Base-by-base conservation (phyloP, 2,113 vertebrate genomes). In the Centrocercus urophasianus region DNA sequence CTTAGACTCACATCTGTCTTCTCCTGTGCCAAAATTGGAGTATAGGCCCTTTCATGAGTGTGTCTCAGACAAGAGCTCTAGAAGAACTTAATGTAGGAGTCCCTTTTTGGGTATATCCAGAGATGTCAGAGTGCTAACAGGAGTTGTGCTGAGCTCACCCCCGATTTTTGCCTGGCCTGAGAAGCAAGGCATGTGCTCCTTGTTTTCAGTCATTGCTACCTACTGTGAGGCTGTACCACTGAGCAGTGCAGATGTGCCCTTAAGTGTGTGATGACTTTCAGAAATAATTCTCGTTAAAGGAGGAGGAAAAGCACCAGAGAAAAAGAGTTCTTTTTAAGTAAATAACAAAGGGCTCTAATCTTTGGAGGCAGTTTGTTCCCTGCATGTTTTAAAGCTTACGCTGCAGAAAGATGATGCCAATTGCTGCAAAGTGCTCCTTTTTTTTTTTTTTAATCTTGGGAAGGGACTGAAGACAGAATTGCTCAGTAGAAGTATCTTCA, bases 271-370 rank as follows among this genome's bases (percentile, higher is more conserved):
- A 36, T 72, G 65, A 5, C 16, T 56, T 52, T 71, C 50, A 83
- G 57, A 90, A 93, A 54, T 34, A 78, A 48, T 54, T 61, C 16
- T 78, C 36, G 65, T 84, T 84, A 90, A 79, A 70, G 8, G 61
- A 88, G 6, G 11, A 57, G 8, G 20, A 47, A 48, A 93, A 93
- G 38, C 27, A 76, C 5, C 4, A 74, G 34, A 52, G 20, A 10
- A 67, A 69, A 82, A 84, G n/a, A 50, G 25, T 8, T 74, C 4
- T 80, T 90, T 38, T 57, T n/a, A 79, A 95, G 70, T 57, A 59
- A 91, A 73, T 89, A 91, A 86, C 27, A 75, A 96, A 95, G 52
- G 50, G 71, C 17, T 22, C 20, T 28, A 71, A 74, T 90, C 59
- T 91, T 91, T 8, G 1, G 56, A 93, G 64, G 65, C 52, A 64